Percentiles rank a stretch among this genome's conserved stretches.
Conservation (phyloP, 2,888 invertebrate genomes). For the Nasonia oneida region DNA sequence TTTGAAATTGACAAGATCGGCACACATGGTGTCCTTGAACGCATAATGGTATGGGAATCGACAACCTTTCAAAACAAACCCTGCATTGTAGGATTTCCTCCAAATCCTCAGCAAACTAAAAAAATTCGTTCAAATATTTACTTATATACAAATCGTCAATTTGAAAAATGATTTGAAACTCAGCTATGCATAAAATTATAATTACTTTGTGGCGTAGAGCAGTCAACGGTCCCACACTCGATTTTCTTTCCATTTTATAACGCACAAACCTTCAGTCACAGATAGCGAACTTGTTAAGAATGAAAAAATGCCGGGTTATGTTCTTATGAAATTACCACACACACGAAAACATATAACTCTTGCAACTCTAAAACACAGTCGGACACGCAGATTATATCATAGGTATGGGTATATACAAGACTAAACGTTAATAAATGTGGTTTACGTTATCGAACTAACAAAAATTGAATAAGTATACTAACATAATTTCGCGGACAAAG, state of each 20-base stretch:
- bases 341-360: no score
- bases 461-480: no score
- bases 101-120: constrained; percentile 70
- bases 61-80: constrained; percentile 81
- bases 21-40: constrained; percentile 82
- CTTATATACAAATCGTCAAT: not conserved
- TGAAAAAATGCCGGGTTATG: no score
- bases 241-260: not conserved
- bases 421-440: no score
- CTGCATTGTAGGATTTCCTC: constrained; percentile 82
- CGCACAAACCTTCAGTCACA: not conserved
- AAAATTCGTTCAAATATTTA: not conserved
- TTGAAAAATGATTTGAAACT: not conserved
- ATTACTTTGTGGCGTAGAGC: not conserved
- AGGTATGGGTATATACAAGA: no score
- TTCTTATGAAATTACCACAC: no score
- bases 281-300: no score
- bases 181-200: not conserved
- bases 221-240: not conserved
- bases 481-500: no score
- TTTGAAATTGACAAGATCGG: constrained; percentile 79
- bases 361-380: no score
- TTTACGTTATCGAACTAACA: no score
- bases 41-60: constrained; percentile 81
- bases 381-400: no score